phyloP scores from a whole-genome alignment of 2,797 vertebrate species.

The Xenopus petersii region DNA sequence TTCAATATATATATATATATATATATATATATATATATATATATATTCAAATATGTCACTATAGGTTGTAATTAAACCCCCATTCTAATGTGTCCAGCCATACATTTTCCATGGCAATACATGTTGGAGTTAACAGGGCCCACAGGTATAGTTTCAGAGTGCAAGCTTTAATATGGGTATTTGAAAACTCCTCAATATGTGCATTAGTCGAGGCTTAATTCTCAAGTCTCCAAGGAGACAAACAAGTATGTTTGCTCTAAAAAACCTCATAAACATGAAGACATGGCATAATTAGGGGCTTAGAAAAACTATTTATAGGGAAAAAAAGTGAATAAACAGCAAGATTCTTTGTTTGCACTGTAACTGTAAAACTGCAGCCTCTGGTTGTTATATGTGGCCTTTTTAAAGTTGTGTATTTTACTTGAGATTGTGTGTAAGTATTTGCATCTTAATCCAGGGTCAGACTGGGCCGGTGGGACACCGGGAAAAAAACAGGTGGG shows the following conservation, averaged over 20 bases:
- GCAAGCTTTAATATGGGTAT: slow-evolving; percentile 18
- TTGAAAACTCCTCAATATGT: slow-evolving; percentile 18
- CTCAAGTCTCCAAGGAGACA: slow-evolving; percentile 28
- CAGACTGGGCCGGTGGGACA: too few relatives aligned
- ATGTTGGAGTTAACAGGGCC: slow-evolving; percentile 27
- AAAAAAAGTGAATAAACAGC: slow-evolving; percentile 43
- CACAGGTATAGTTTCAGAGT: slow-evolving; percentile 22
- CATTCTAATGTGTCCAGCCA: neutral
- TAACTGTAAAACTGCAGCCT: slow-evolving; percentile 35
- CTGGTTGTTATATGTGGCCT: slow-evolving; percentile 23
- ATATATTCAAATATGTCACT: neutral
- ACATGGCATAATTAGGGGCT: slow-evolving; percentile 39
- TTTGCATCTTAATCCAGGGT: too few relatives aligned
- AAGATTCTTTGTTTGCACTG: slow-evolving; percentile 37
- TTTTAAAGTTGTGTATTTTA: neutral
- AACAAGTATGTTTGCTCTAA: slow-evolving; percentile 42
- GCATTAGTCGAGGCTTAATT: slow-evolving; percentile 21
- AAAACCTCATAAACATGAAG: slow-evolving; percentile 46
- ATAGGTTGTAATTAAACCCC: neutral
- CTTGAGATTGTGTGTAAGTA: neutral
- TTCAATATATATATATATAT: too few relatives aligned
- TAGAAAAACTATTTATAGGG: slow-evolving; percentile 42
- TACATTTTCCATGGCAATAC: slow-evolving; percentile 16
- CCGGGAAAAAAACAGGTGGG: too few relatives aligned
- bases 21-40: too few relatives aligned